Evolutionary conservation across 2,797 vertebrate species (phyloP).

Genomic region (Artibeus lituratus): DNA sequence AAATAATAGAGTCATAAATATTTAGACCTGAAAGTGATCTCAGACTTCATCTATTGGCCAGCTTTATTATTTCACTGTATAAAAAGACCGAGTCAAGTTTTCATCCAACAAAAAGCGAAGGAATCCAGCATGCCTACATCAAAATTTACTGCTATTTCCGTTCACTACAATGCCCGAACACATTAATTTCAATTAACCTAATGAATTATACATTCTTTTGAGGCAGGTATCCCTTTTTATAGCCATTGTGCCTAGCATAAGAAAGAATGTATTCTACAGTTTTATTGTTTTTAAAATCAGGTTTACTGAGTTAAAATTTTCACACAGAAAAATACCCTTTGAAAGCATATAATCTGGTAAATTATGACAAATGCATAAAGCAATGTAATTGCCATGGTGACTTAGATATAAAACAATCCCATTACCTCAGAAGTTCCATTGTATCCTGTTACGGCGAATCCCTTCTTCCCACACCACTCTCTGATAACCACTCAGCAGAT

Average conservation of each 20-base stretch:
- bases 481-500: neutral
- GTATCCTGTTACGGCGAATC: neutral
- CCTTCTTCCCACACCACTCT: fast-evolving
- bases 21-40: neutral
- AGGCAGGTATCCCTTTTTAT: neutral
- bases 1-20: neutral
- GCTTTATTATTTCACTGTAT: neutral
- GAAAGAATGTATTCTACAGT: neutral
- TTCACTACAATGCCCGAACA: neutral
- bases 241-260: neutral
- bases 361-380: neutral
- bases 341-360: neutral
- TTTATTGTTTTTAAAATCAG: neutral
- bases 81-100: neutral
- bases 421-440: neutral
- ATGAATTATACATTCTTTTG: neutral
- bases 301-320: neutral
- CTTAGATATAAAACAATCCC: neutral
- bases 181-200: neutral
- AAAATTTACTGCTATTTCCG: neutral
- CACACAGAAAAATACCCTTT: neutral
- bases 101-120: neutral
- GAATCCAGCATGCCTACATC: neutral
- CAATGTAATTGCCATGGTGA: neutral
- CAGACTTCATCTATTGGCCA: neutral